A percentile compares a stretch with the other conserved stretches of the same genome.
Conservation (phyloP, 2,797 vertebrate species). For the Ctenochaetus hawaiiensis region DNA sequence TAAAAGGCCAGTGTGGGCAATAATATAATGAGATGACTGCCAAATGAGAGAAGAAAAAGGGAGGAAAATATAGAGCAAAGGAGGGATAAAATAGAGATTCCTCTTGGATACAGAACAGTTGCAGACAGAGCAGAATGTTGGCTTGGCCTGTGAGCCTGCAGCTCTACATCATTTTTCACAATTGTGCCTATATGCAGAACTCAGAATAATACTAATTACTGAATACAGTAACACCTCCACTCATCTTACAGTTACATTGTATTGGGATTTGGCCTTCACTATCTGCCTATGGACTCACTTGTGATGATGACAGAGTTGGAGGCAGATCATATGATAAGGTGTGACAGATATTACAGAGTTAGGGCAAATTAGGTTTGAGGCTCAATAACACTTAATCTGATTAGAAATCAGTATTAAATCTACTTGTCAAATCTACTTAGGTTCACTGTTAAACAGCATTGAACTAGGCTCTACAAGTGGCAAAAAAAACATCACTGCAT, state of each 20-base stretch:
- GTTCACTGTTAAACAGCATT: not conserved
- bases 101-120: constrained; percentile 61
- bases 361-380: not conserved
- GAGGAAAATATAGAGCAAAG: constrained; percentile 14
- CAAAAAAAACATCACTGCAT: no score
- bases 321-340: not conserved
- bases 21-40: constrained; percentile 59
- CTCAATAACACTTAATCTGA: not conserved
- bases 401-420: not conserved
- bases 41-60: constrained; percentile 7
- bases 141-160: not conserved
- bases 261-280: constrained; percentile 16
- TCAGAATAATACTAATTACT: constrained; percentile 22
- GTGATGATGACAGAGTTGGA: not conserved
- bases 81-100: constrained; percentile 28
- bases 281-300: not conserved
- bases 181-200: constrained; percentile 18
- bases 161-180: constrained; percentile 42
- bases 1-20: constrained; percentile 63
- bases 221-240: constrained; percentile 23
- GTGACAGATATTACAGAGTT: not conserved
- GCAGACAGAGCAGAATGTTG: constrained; percentile 21
- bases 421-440: not conserved
- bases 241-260: constrained; percentile 30
- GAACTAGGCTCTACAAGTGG: not conserved